Evolutionary conservation across 37 sponge, comb jelly and placozoan species (phyloP), one percentile per base, ranked within the genome.

Genomic region (Beroe forskalii): DNA sequence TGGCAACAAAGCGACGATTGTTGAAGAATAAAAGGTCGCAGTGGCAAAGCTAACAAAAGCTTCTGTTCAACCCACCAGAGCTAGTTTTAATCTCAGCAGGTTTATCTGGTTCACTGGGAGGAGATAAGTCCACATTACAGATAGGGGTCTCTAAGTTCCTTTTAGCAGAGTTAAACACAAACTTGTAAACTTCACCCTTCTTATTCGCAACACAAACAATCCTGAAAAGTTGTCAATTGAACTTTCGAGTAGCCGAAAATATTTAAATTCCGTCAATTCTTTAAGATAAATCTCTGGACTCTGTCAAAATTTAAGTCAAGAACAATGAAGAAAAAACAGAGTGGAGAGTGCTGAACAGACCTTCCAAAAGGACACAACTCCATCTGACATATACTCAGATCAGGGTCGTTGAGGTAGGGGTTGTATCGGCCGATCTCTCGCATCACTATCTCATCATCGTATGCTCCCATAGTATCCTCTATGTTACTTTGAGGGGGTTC

Each of bases 141-240:
- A 80, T 80, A 25, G 86, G 86, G n/a, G 86, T 80, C 48, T 80
- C 86, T 80, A 80, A 4, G 22, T 80, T 80, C 30, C 86, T 80
- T 24, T 42, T 80, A 42, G 48, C 86, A 25, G 86, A 42, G 86
- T 80, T 80, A 23, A 80, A 80, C 44, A 38, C 40, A 23, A 80
- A 80, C 86, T 80, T 80, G 55, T 80, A 80, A 0, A 80, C 40
- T 25, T 80, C 86, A 2, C 86, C 86, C 27, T 44, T 80, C 55
- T 44, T 41, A 27, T 80, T 80, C 8, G 86, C 86, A 1, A 38
- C 31, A 44, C 86, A 80, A 23, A 80, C 20, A 42, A 80, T 43
- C 86, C 86, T 69, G 72, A 36, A 69, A 27, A 63, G n/a, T 4
- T 28, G 66, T 63, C 25, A 63, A 30, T 55, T 55, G 60, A 55